These are phyloP conservation scores for Actinopyga echinites DNA, from an alignment of 53 echinoderm and acorn worm species.

Conservation along the genomic window DNA sequence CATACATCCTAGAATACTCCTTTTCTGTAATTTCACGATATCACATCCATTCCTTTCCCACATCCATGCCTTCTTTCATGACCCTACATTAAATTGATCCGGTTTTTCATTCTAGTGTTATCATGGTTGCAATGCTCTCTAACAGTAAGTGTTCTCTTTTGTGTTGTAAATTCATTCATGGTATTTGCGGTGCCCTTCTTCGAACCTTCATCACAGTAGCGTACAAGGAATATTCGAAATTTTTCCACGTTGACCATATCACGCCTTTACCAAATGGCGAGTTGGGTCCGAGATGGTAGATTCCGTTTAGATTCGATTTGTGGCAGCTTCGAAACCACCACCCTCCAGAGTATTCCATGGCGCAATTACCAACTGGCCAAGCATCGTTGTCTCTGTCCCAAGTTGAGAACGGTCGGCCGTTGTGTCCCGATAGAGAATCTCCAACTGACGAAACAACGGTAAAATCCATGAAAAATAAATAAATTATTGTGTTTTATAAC, in stretches of 20 bases:
- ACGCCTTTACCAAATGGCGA: conserved; percentile 72
- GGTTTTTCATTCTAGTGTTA: too few species aligned
- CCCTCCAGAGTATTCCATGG: conserved; percentile 71
- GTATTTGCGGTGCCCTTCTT: conserved; percentile 58
- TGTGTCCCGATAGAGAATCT: conserved; percentile 72
- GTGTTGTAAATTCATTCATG: not conserved
- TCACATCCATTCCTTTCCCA: too few species aligned
- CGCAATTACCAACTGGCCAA: conserved; percentile 77
- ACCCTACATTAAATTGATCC: too few species aligned
- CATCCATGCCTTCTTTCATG: too few species aligned
- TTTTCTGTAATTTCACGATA: too few species aligned
- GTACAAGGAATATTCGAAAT: conserved; percentile 79
- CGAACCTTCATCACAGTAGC: conserved; percentile 73
- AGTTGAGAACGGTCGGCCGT: conserved; percentile 80
- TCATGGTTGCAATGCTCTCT: too few species aligned
- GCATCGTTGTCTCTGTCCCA: conserved; percentile 82
- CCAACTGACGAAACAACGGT: conserved; percentile 39
- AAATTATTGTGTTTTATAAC: too few species aligned
- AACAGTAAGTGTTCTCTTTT: not conserved
- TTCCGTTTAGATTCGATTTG: conserved; percentile 80
- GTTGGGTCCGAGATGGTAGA: conserved; percentile 68
- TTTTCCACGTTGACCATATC: conserved; percentile 78
- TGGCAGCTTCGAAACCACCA: conserved; percentile 90
- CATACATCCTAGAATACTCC: too few species aligned
- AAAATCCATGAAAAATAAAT: too few species aligned